Conservation (phyloP, 2,113 vertebrate species). For the Trichomycterus rosablanca region DNA sequence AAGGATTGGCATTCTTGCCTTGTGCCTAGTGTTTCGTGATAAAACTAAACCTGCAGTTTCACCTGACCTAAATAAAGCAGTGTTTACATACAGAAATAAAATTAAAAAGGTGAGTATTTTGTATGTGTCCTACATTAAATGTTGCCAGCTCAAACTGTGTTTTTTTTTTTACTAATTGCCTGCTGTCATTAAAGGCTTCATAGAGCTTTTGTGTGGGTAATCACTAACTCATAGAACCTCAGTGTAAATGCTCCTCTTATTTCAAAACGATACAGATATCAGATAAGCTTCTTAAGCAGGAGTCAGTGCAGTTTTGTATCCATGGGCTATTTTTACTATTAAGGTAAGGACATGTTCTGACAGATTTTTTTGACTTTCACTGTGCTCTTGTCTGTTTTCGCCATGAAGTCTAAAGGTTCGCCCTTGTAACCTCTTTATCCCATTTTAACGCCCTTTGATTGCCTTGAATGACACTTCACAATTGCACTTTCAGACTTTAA, state of each 20-base stretch:
- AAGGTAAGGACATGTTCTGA: slow-evolving; percentile 36
- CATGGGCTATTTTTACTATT: slow-evolving; percentile 7
- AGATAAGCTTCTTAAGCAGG: not conserved
- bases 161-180: not conserved
- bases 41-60: no score
- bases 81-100: no score
- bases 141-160: not conserved
- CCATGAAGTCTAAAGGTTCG: slow-evolving; percentile 29
- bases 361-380: slow-evolving; percentile 24
- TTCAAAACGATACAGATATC: not conserved
- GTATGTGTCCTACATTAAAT: not conserved
- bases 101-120: no score
- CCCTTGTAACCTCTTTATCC: not conserved
- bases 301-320: slow-evolving; percentile 4
- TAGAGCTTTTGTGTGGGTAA: not conserved
- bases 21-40: no score
- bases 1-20: no score
- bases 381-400: slow-evolving; percentile 44
- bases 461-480: slow-evolving; percentile 35
- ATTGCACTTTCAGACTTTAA: slow-evolving; percentile 38
- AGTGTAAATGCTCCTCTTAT: not conserved
- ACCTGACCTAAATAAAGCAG: no score
- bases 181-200: not conserved
- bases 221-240: not conserved
- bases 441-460: slow-evolving; percentile 25